phyloP scores from a whole-genome alignment of 2,797 vertebrate species.

The Sparidentex hasta region DNA sequence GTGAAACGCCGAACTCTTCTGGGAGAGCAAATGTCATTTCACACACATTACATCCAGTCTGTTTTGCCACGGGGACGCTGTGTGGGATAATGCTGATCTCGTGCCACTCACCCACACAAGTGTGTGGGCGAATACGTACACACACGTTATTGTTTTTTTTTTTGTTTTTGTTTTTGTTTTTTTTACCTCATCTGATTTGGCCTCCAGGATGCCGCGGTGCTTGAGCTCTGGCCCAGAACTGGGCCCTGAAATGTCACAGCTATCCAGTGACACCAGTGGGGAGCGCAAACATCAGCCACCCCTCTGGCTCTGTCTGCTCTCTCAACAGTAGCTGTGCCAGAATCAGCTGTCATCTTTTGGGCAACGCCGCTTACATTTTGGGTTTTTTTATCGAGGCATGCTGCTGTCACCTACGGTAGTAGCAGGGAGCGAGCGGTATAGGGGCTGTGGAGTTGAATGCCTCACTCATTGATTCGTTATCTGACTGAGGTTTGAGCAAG shows the following conservation, averaged over 20 bases:
- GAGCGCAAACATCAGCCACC: constrained; percentile 54
- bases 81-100: constrained; percentile 59
- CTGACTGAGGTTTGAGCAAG: too few species aligned
- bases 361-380: constrained; percentile 16
- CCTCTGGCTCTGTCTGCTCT: constrained; percentile 36
- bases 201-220: constrained; percentile 44
- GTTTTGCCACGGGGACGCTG: constrained; percentile 60
- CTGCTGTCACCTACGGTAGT: too few species aligned
- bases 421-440: too few species aligned
- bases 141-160: too few species aligned
- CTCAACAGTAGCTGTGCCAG: constrained; percentile 48
- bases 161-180: constrained; percentile 1
- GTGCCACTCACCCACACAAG: constrained; percentile 48
- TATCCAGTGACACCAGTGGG: constrained; percentile 65
- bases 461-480: too few species aligned
- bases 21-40: constrained; percentile 73
- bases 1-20: constrained; percentile 49
- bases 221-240: constrained; percentile 65
- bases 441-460: too few species aligned
- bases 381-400: constrained; percentile 9
- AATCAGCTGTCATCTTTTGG: constrained; percentile 45
- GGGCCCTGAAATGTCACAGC: constrained; percentile 77
- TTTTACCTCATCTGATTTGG: constrained; percentile 68
- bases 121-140: constrained; percentile 25
- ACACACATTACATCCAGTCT: constrained; percentile 55